phyloP scores from a whole-genome alignment of 2,797 vertebrate species.

The Nothura maculosa region DNA sequence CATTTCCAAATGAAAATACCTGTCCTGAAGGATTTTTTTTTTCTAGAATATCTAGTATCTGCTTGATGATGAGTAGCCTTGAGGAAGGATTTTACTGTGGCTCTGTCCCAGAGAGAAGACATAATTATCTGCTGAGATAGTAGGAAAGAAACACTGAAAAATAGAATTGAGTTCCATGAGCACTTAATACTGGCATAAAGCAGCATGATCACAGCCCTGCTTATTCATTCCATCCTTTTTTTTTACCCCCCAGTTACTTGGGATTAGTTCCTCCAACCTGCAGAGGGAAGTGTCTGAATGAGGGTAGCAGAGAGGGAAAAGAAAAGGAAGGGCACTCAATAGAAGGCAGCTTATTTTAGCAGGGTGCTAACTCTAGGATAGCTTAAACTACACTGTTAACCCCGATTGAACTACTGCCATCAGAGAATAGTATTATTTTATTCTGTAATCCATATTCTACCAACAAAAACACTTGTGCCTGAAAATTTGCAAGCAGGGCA shows the following conservation, averaged over 20 bases:
- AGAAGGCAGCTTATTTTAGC: background rate
- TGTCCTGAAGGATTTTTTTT: background rate
- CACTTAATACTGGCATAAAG: background rate
- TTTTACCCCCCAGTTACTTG: background rate
- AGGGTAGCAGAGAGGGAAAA: background rate
- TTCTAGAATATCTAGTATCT: background rate
- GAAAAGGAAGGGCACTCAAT: background rate
- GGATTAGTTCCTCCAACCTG: background rate
- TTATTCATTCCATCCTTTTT: background rate
- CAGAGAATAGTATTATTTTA: background rate
- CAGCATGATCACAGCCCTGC: background rate
- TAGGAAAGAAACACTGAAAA: background rate
- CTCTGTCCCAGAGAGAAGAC: background rate
- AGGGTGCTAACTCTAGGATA: background rate
- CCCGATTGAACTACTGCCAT: background rate
- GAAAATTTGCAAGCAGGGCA: background rate
- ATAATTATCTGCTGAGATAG: background rate
- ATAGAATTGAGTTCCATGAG: background rate
- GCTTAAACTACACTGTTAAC: background rate
- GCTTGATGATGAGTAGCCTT: background rate
- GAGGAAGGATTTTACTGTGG: background rate
- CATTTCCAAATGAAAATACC: conserved; percentile 26
- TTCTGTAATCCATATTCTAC: background rate
- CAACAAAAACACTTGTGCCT: background rate
- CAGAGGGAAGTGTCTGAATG: background rate